Evolutionary conservation across 2,888 invertebrate species (phyloP), one percentile per base, ranked within the genome.

Genomic region (Eucera pruinosa): DNA sequence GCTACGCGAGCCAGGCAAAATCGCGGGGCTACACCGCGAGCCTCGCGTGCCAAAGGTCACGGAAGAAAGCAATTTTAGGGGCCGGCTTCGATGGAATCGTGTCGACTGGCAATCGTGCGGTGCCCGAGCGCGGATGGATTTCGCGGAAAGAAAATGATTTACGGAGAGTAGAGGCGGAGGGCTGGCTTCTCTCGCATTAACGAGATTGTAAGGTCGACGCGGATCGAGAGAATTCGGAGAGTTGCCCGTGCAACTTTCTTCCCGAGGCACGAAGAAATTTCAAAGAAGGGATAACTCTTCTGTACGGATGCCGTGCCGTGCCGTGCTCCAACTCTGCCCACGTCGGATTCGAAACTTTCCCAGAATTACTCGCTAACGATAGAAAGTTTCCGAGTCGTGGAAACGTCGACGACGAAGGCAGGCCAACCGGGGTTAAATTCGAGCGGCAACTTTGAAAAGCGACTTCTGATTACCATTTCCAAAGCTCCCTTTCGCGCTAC

Each of bases 61-160:
- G 81, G 30, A 80, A 74, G 61, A 81, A 66, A 68, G 61, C 57
- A 69, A 81, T 80, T 67, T 61, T 61, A 43, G 54, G 65, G 68
- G 57, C 39, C 25, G 61, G 23, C 54, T 71, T 70, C 45, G 13
- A 0, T 48, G 52, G 43, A 41, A 27, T 64, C 60, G 11, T 33
- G n/a, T 11, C 48, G 33, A 41, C 54, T 54, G 65, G 9, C 77
- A 77, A 83, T 73, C 78, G n/a, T n/a, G 78, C 15, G 1, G 15
- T 4, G 66, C 43, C 30, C 54, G 61, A 41, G n/a, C n/a, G 30
- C 45, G 48, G 64, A 71, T 47, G 77, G 72, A 73, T 77, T 67
- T 68, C 73, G 62, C 41, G 66, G 75, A 52, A 75, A 72, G 82
- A 74, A 83, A 83, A 82, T 78, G 84, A 83, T 79, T 81, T 81